Evolutionary conservation across 2,113 vertebrate genomes (phyloP).

Genomic region (zebrafish (Danio rerio)): GRCz12tu NC_133176.1:21933501-21934000

Average conservation of each 20-base stretch:
- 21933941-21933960: background rate
- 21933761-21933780: background rate
- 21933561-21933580: slow-evolving; percentile 25
- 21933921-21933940: background rate
- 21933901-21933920: background rate
- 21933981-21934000: no score
- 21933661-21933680: slow-evolving; percentile 31
- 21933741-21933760: background rate
- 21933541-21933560: background rate
- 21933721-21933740: background rate
- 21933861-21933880: background rate
- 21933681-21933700: slow-evolving; percentile 22
- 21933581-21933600: slow-evolving; percentile 7
- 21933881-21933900: slow-evolving; percentile 1
- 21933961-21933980: no score
- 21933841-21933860: slow-evolving; percentile 3
- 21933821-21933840: background rate
- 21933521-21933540: background rate
- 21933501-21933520: background rate
- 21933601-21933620: slow-evolving; percentile 30
- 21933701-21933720: background rate
- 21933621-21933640: slow-evolving; percentile 32
- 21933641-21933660: slow-evolving; percentile 30
- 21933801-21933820: background rate
- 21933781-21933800: background rate